Percentiles rank a stretch among this genome's conserved stretches.
Evolutionary conservation across 2,888 invertebrate genomes (phyloP).

Genomic region (Trachelus iudaicus): DNA sequence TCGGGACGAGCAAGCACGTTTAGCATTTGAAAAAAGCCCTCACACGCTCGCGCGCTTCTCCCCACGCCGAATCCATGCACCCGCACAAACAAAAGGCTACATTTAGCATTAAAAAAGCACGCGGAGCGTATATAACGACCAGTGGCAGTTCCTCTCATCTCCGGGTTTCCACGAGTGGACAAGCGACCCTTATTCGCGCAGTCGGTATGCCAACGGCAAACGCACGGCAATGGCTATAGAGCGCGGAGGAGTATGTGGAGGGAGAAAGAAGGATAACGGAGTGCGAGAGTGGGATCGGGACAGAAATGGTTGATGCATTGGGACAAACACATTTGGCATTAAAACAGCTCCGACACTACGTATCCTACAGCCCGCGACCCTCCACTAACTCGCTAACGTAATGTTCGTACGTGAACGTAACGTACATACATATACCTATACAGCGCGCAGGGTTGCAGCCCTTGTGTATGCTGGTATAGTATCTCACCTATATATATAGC

Average conservation of each 20-base stretch:
- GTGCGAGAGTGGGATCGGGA: constrained; percentile 24
- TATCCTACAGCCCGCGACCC: background rate
- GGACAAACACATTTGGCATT: constrained; percentile 52
- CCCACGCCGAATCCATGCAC: constrained; percentile 42
- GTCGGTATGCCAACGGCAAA: constrained; percentile 3
- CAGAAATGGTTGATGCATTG: constrained; percentile 49
- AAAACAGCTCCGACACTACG: constrained; percentile 40
- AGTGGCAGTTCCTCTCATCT: constrained; percentile 42
- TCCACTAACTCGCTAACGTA: constrained; percentile 5
- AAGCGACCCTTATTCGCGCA: constrained; percentile 27
- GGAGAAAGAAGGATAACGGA: constrained; percentile 12
- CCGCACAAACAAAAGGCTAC: constrained; percentile 42
- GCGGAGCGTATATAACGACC: constrained; percentile 11
- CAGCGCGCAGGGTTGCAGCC: background rate
- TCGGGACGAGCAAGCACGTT: constrained; percentile 36
- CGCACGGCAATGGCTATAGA: constrained; percentile 6
- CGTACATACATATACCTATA: background rate
- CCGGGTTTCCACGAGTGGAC: constrained; percentile 33
- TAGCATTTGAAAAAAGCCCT: constrained; percentile 55
- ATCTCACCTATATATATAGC: background rate
- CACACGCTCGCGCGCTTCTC: constrained; percentile 29
- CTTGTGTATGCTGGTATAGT: background rate
- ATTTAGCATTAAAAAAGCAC: constrained; percentile 60
- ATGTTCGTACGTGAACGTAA: background rate
- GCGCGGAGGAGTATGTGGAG: constrained; percentile 9